Evolutionary conservation across 1,140 invertebrate species (phyloP).

Genomic region (Drosophila arawakana): DNA sequence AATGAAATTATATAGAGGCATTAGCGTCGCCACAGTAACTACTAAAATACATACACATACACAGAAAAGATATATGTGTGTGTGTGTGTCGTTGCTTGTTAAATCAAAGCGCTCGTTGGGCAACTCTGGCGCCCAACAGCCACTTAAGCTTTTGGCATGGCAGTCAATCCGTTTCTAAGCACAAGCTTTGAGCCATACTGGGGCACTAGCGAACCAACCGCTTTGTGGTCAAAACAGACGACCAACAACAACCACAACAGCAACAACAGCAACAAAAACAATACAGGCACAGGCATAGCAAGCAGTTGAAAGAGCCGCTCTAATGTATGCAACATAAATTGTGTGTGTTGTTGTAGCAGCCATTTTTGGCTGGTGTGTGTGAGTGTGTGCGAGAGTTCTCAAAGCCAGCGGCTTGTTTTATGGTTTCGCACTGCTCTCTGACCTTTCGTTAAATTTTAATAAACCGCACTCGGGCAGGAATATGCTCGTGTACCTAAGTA

Average conservation of each 20-base stretch:
- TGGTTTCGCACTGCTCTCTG: conserved; percentile 78
- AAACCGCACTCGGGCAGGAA: conserved; percentile 40
- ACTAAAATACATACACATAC: conserved; percentile 39
- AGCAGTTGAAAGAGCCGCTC: conserved; percentile 24
- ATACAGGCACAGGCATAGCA: conserved; percentile 5
- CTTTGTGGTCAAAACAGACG: conserved; percentile 43
- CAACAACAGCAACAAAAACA: conserved; percentile 34
- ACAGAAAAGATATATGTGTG: background rate
- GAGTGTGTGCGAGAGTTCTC: conserved; percentile 41
- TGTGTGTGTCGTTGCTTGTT: conserved; percentile 55
- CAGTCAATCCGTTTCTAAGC: conserved; percentile 78
- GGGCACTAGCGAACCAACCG: conserved; percentile 21
- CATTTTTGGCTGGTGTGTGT: conserved; percentile 55
- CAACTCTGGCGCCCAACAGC: conserved; percentile 58
- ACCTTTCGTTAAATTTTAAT: conserved; percentile 81
- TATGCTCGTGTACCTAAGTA: conserved; percentile 34
- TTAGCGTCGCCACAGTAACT: conserved; percentile 50
- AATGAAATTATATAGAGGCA: conserved; percentile 73
- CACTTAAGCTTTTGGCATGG: conserved; percentile 81
- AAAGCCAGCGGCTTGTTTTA: conserved; percentile 81
- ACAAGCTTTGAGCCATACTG: conserved; percentile 36
- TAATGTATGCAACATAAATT: conserved; percentile 81
- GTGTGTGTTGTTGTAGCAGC: conserved; percentile 55
- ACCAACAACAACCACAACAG: conserved; percentile 20
- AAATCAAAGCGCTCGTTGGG: conserved; percentile 60